phyloP scores from a whole-genome alignment of 2,113 vertebrate genomes.

The Gymnocephalus cernua region DNA sequence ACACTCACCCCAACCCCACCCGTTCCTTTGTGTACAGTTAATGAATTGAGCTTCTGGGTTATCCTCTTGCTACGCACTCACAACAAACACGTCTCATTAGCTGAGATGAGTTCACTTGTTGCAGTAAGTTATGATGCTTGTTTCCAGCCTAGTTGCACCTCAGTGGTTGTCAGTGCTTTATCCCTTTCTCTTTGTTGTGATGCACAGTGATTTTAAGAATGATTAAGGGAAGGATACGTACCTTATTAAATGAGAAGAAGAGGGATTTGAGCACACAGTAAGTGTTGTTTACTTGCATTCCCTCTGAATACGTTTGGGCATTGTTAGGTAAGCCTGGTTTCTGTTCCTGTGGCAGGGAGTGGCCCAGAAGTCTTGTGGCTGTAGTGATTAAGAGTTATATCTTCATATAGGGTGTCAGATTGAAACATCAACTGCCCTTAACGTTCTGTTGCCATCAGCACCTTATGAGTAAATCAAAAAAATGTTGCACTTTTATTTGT shows the following conservation, averaged over 20 bases:
- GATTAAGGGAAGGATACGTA: constrained; percentile 42
- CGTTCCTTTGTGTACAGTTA: neutral
- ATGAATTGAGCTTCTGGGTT: constrained; percentile 43
- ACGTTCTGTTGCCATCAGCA: constrained; percentile 82
- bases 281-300: constrained; percentile 8
- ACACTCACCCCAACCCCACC: neutral
- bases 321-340: constrained; percentile 33
- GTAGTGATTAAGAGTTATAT: constrained; percentile 5
- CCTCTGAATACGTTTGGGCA: constrained; percentile 34
- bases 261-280: neutral
- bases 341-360: constrained; percentile 43
- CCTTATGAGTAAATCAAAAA: constrained; percentile 78
- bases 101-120: constrained; percentile 22
- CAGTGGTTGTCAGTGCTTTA: constrained; percentile 34
- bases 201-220: constrained; percentile 18
- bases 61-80: constrained; percentile 27
- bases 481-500: constrained; percentile 84
- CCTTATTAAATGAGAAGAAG: constrained; percentile 22
- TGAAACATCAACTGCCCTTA: constrained; percentile 57
- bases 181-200: constrained; percentile 32
- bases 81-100: constrained; percentile 8
- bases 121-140: constrained; percentile 25
- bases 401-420: constrained; percentile 9
- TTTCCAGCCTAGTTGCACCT: constrained; percentile 33
- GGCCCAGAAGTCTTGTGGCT: constrained; percentile 41